Percentiles rank a stretch among this genome's conserved stretches.
phyloP scores from a whole-genome alignment of 1,140 invertebrate genomes.

The Apis mellifera region Amel_HAv3.1 CM009932.2:10250501-10251000 shows the following conservation, averaged over 20 bases:
- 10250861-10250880: conserved; percentile 25
- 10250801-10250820: neutral
- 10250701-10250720: conserved; percentile 25
- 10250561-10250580: conserved; percentile 2
- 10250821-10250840: neutral
- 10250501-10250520: neutral
- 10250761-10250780: conserved; percentile 42
- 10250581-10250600: neutral
- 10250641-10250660: conserved; percentile 20
- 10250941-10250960: conserved; percentile 28
- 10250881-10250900: conserved; percentile 50
- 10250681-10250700: conserved; percentile 35
- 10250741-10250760: conserved; percentile 42
- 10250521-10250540: neutral
- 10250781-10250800: conserved; percentile 44
- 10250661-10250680: conserved; percentile 36
- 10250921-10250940: conserved; percentile 12
- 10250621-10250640: neutral
- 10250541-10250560: conserved; percentile 16
- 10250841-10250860: conserved; percentile 24
- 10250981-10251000: neutral
- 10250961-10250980: neutral
- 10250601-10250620: neutral
- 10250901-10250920: conserved; percentile 33
- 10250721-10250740: conserved; percentile 41